A percentile compares a stretch with the other conserved stretches of the same genome.
Conservation (phyloP, 35 echinoderm and acorn worm species). For the Nesometra sesokonis region DNA sequence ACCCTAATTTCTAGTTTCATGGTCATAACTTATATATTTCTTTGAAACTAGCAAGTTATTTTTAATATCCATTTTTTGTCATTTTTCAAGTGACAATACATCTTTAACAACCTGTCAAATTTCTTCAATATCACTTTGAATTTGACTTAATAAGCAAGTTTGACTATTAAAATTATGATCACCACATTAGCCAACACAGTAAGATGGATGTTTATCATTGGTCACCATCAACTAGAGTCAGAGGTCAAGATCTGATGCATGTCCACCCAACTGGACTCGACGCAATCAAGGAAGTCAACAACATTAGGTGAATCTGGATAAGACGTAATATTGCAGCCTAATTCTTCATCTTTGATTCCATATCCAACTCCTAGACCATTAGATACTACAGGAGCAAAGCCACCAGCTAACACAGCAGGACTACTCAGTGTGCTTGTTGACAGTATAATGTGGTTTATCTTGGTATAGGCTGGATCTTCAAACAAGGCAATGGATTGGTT, state of each 20-base stretch:
- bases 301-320: slow-evolving; percentile 65
- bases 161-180: no score
- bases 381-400: slow-evolving; percentile 74
- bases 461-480: slow-evolving; percentile 61
- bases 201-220: no score
- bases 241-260: slow-evolving; percentile 60
- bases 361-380: slow-evolving; percentile 85
- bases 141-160: no score
- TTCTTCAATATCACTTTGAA: no score
- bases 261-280: slow-evolving; percentile 54
- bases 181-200: no score
- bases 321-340: slow-evolving; percentile 55
- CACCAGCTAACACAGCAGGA: slow-evolving; percentile 70
- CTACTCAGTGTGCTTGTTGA: slow-evolving; percentile 80
- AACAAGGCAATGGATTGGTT: slow-evolving; percentile 41
- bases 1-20: no score
- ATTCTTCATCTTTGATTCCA: slow-evolving; percentile 28
- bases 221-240: neutral
- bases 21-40: no score
- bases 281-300: slow-evolving; percentile 59
- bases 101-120: no score
- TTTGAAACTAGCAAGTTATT: no score
- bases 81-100: no score
- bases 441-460: slow-evolving; percentile 73
- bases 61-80: no score